Base-by-base conservation (phyloP, 2,113 vertebrate species). In the Melospiza georgiana region DNA sequence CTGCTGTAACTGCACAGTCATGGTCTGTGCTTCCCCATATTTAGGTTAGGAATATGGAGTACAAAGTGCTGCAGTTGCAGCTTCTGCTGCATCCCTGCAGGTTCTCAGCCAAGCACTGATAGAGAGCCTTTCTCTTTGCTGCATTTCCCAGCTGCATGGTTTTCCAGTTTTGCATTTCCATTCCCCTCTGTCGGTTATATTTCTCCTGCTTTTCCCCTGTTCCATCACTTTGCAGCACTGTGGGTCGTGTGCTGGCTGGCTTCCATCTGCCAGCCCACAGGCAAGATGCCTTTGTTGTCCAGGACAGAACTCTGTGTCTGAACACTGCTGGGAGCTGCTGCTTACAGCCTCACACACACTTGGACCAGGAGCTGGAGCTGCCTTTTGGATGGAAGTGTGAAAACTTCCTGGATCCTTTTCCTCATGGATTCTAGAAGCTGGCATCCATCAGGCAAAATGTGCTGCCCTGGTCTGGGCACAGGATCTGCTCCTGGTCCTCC, bases 281-380 rank as follows among this genome's bases (percentile, higher is more conserved):
- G 15, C 65, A 84, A 81, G 91, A 89, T 93, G 94, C 65, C 39
- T 89, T 63, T 97, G 63, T 81, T 94, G 89, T 59, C 72, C 87
- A 55, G 83, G 71, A 41, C 68, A 93, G 88, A 74, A 48, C 39
- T 17, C 2, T 51, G 12, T 68, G 63, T 86, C 90, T 84, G 83
- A 80, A 18, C 68, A 16, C 83, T 68, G 67, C 82, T 82, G 7
- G n/a, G 54, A 84, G 58, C 52, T 71, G 78, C 82, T 92, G 71
- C 52, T 61, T 44, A n/a, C 33, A 79, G 62, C 66, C 72, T 76
- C 5, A 6, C 52, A 31, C 43, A 20, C 57, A 9, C 1, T 9
- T 51, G 69, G 39, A 65, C 35, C 27, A 59, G 81, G 28, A 77
- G 23, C 41, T 87, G 28, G 48, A 85, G 12, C 54, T 84, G 41